Percentiles rank a stretch among this genome's conserved stretches.
Evolutionary conservation across 2,113 vertebrate species (phyloP).

Genomic region (Eudyptes chrysolophus): DNA sequence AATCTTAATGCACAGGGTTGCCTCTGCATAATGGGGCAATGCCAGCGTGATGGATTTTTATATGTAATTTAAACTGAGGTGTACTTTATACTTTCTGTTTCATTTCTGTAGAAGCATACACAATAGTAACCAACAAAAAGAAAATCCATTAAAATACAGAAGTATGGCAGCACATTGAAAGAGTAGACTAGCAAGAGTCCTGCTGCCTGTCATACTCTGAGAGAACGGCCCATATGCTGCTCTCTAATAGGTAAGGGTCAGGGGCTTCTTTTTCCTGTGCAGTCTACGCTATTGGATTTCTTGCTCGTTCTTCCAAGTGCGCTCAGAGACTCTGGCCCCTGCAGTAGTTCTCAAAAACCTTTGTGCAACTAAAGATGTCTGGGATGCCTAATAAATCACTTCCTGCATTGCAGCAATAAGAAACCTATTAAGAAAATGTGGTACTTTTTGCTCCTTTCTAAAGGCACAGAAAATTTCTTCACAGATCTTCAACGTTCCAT

Average conservation of each 20-base stretch:
- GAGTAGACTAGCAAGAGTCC: not conserved
- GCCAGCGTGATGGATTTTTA: not conserved
- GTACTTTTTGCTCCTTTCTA: not conserved
- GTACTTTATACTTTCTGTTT: slow-evolving; percentile 7
- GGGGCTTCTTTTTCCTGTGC: not conserved
- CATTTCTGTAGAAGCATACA: slow-evolving; percentile 29
- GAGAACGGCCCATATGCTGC: not conserved
- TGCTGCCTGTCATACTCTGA: rapidly evolving
- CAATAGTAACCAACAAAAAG: slow-evolving; percentile 4
- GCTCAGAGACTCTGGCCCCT: not conserved
- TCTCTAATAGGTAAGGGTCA: not conserved
- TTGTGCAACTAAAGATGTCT: not conserved
- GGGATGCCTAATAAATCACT: not conserved
- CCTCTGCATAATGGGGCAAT: slow-evolving; percentile 16
- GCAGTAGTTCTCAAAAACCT: not conserved
- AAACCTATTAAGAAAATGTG: not conserved
- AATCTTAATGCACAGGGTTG: slow-evolving; percentile 20
- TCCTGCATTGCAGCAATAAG: not conserved
- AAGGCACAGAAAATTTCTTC: not conserved
- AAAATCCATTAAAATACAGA: slow-evolving; percentile 8
- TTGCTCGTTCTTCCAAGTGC: not conserved
- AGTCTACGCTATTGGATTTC: not conserved
- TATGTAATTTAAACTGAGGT: slow-evolving; percentile 13
- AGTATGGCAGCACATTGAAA: not conserved
- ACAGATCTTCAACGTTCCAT: not conserved